A percentile compares a stretch with the other conserved stretches of the same genome.
Evolutionary conservation across 2,113 vertebrate genomes (phyloP).

Genomic region (Bos indicus): DNA sequence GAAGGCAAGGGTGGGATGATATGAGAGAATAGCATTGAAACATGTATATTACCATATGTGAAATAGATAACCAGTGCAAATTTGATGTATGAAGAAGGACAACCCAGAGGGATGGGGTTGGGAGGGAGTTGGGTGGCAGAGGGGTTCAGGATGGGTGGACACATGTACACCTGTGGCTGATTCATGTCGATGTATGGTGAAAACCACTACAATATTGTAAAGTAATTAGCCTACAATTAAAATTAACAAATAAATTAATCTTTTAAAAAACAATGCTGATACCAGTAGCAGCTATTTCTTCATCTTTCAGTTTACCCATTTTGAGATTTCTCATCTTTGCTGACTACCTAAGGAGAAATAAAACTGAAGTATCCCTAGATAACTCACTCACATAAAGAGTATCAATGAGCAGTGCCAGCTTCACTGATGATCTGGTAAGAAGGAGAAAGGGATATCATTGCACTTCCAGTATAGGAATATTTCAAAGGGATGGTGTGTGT

Average conservation of each 20-base stretch:
- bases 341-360: not conserved
- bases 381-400: not conserved
- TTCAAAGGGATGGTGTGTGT: not conserved
- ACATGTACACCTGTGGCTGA: not conserved
- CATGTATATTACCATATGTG: not conserved
- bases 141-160: not conserved
- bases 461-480: not conserved
- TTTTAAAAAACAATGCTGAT: not conserved
- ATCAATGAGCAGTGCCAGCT: not conserved
- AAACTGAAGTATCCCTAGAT: not conserved
- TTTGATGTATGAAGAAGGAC: fast-evolving
- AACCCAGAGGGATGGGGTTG: not conserved
- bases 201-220: not conserved
- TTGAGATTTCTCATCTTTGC: not conserved
- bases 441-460: not conserved
- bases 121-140: fast-evolving
- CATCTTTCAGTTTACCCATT: not conserved
- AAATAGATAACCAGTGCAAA: not conserved
- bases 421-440: not conserved
- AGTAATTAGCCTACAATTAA: not conserved
- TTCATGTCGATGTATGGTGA: not conserved
- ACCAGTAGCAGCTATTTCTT: not conserved
- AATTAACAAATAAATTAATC: not conserved
- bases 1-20: not conserved
- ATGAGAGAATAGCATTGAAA: not conserved